Evolutionary conservation across 2,113 vertebrate species (phyloP), one percentile per base, ranked within the genome.

Genomic region (Patagioenas fasciata): DNA sequence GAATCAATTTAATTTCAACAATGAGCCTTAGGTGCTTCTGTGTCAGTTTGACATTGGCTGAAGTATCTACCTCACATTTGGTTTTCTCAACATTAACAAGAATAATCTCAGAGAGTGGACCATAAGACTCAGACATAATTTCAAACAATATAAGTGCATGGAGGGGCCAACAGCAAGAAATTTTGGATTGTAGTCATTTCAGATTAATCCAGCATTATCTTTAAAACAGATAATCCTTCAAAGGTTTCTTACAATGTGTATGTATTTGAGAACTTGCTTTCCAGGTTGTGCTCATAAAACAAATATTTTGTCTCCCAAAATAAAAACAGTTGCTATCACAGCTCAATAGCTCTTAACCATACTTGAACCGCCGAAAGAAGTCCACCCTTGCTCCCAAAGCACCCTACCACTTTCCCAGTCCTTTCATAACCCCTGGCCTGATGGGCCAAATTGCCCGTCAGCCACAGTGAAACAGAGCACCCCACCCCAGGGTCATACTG

Each of bases 21-120:
- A 19, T 0, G 1, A 53, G 19, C 11, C 19, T 36, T 7, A 21
- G 9, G 20, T 32, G 61, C 5, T 72, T 32, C 25, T n/a, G 0
- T 2, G 6, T 19, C 42, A 72, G 29, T 60, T n/a, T 14, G 29
- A 58, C 47, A n/a, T 11, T 0, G 0, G 11, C 18, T 90, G 50
- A 80, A 51, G 38, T 19, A 47, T 5, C n/a, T 29, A 32, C 47
- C 7, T 57, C 29, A 28, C 0, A 3, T 53, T 58, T n/a, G 6
- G 13, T 6, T 64, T 32, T 48, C 24, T 6, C 20, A 19, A 1
- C 0, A 0, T 29, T 64, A 89, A 56, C 0, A 0, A 36, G 9
- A 73, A 5, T 23, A 42, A 40, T 3, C 31, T 51, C 44, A 42
- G 26, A n/a, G 2, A 29, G 11, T 0, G 5, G 79, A n/a, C 38